Evolutionary conservation across 2,797 vertebrate species (phyloP), one percentile per base, ranked within the genome.

Genomic region (Moxostoma hubbsi): DNA sequence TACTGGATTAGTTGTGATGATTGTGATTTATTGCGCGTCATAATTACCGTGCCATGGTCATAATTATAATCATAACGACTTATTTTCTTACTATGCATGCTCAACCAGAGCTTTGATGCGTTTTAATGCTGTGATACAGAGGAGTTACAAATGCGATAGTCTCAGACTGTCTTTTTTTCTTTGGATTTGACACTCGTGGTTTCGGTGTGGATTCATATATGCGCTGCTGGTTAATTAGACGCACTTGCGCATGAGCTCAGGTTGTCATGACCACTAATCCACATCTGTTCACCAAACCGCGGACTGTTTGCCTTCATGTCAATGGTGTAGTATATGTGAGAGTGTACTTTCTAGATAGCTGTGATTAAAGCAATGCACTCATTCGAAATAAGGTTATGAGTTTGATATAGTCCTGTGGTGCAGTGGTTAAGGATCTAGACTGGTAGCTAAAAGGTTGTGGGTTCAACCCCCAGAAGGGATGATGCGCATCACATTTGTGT

Each of bases 181-280:
- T 36, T 13, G 36, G 59, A 24, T 24, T 11, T 62, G 46, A 24
- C 62, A 65, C 74, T 67, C 57, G 67, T 70, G 50, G 16, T 12
- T 54, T 54, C 7, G 50, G 75, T 43, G 5, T 12, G 67, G 16
- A 9, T 87, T 67, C 80, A 65, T 82, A 77, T 83, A 77, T 83
- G 74, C 80, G 84, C 82, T 46, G 69, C 36, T 62, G 61, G 77
- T 70, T 84, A 80, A 89, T 89, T 83, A 81, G 74, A 62, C 71
- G 82, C 72, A 77, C 81, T 83, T 47, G 80, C 75, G 59, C 65
- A 49, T 36, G 36, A 36, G 36, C 36, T 36, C 83, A 15, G 65
- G 78, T 81, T 77, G 81, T 79, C 74, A 73, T 81, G 73, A 67
- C 73, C 86, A 66, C 68, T 77, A 59, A 62, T 51, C 59, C 50